phyloP scores from a whole-genome alignment of 2,888 invertebrate species.

The Drosophila neonasuta region DNA sequence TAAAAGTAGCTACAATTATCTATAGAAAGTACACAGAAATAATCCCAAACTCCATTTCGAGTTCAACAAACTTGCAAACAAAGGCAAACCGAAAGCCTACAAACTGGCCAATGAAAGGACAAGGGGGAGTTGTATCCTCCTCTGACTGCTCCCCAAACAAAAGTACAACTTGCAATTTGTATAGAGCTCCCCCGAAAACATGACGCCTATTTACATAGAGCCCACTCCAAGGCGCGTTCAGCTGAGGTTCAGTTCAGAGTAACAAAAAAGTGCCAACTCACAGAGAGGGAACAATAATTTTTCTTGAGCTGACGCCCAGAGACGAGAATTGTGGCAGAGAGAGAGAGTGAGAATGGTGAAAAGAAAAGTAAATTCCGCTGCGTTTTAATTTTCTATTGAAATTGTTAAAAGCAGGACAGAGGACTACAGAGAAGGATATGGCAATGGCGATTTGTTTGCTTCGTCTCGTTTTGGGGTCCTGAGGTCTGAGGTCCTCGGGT shows the following conservation, averaged over 20 bases:
- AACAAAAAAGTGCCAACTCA: conserved; percentile 55
- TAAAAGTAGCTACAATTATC: conserved; percentile 18
- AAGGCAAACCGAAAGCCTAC: conserved; percentile 18
- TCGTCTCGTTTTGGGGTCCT: conserved; percentile 15
- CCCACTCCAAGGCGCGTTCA: conserved; percentile 32
- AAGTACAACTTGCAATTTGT: conserved; percentile 57
- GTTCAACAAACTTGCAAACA: conserved; percentile 59
- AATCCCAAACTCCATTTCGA: conserved; percentile 3
- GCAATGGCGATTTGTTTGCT: conserved; percentile 52
- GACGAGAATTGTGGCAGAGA: conserved; percentile 1
- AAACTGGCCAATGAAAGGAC: conserved; percentile 10
- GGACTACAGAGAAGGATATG: conserved; percentile 44
- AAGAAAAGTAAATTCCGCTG: conserved; percentile 56
- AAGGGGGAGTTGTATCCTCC: conserved; percentile 12
- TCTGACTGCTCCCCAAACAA: conserved; percentile 6
- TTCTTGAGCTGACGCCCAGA: conserved; percentile 60
- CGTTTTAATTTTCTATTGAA: conserved; percentile 75
- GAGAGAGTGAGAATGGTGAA: conserved; percentile 27
- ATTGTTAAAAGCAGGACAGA: conserved; percentile 67
- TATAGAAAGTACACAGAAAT: not conserved
- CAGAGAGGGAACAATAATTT: conserved; percentile 59
- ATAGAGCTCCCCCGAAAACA: conserved; percentile 38
- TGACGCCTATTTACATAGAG: conserved; percentile 64
- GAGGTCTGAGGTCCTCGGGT: conserved; percentile 8
- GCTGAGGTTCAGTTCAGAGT: conserved; percentile 24